A percentile compares a stretch with the other conserved stretches of the same genome.
Evolutionary conservation across 2,888 invertebrate genomes (phyloP).

Genomic region (Bembecia ichneumoniformis): DNA sequence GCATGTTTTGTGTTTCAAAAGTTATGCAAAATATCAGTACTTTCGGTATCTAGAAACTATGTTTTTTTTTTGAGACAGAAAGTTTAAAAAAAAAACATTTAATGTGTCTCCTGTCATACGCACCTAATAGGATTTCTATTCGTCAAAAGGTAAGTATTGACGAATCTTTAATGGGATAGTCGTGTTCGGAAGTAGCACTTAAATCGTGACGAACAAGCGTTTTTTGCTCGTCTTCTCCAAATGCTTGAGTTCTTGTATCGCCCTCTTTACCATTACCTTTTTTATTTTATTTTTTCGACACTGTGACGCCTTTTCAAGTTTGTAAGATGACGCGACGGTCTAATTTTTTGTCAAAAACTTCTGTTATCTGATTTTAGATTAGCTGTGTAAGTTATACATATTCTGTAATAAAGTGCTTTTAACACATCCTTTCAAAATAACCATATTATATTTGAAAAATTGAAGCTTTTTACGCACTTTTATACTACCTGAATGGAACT

Average conservation of each 20-base stretch:
- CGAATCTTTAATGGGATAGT: conserved; percentile 33
- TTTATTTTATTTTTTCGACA: conserved; percentile 20
- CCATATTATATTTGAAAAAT: too few species aligned
- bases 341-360: conserved; percentile 33
- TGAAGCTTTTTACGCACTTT: too few species aligned
- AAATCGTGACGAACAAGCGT: conserved; percentile 39
- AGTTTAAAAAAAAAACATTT: not conserved
- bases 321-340: conserved; percentile 25
- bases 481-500: too few species aligned
- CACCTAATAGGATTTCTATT: conserved; percentile 16
- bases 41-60: too few species aligned
- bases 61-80: not conserved
- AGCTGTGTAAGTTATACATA: conserved; percentile 41
- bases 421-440: too few species aligned
- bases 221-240: conserved; percentile 29
- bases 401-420: too few species aligned
- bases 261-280: conserved; percentile 33
- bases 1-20: too few species aligned
- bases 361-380: conserved; percentile 54
- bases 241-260: conserved; percentile 19
- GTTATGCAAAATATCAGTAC: too few species aligned
- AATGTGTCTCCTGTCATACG: conserved; percentile 5
- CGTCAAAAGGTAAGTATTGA: conserved; percentile 11
- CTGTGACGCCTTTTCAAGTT: conserved; percentile 14
- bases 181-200: conserved; percentile 47